Conservation (phyloP, 2,797 vertebrate species). For the Falco novaeseelandiae region DNA sequence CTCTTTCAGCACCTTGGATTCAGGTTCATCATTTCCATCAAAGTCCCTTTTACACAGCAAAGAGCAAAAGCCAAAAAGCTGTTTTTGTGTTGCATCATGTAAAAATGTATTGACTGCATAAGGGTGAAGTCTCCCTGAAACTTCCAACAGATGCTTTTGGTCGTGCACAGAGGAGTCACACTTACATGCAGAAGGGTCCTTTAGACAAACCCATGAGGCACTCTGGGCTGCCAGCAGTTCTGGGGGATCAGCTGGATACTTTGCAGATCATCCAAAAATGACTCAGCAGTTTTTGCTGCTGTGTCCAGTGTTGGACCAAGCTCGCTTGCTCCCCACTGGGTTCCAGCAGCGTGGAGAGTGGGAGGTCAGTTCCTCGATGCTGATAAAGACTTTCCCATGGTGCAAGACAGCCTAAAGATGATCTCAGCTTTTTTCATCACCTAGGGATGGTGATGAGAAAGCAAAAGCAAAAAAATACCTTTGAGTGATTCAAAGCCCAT, state of each 20-base stretch:
- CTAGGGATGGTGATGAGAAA: not conserved
- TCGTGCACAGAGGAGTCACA: not conserved
- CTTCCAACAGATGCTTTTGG: not conserved
- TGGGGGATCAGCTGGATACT: not conserved
- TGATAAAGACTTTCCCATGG: not conserved
- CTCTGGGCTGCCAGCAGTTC: not conserved
- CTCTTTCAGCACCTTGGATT: not conserved
- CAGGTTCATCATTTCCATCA: not conserved
- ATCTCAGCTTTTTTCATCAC: not conserved
- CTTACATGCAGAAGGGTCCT: not conserved
- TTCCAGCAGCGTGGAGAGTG: not conserved
- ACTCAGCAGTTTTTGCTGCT: not conserved
- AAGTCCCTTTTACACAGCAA: not conserved
- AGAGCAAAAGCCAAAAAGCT: not conserved
- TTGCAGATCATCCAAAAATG: not conserved
- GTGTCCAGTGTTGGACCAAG: not conserved
- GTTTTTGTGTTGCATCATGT: not conserved
- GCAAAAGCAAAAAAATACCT: not conserved
- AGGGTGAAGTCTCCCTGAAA: not conserved
- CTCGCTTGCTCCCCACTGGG: not conserved
- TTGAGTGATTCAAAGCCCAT: not conserved
- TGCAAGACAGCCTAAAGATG: not conserved
- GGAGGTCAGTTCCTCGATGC: not conserved
- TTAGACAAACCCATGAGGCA: not conserved
- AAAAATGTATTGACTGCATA: not conserved